phyloP scores from a whole-genome alignment of 2,888 invertebrate genomes.

The Tetramorium bicarinatum region DNA sequence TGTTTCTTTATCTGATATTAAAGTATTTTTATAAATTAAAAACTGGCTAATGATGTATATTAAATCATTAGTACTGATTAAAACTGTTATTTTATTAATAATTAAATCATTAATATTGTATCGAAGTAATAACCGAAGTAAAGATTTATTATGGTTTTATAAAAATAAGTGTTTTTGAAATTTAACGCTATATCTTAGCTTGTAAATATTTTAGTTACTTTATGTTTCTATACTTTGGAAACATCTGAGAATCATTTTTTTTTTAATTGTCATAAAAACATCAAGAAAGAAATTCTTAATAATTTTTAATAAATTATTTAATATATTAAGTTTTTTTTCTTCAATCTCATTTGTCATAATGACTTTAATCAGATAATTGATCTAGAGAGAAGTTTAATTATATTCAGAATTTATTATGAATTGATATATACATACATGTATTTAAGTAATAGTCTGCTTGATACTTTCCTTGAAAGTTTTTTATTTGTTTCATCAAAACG shows the following conservation, averaged over 20 bases:
- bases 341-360: neutral
- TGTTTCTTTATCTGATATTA: neutral
- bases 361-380: neutral
- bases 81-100: neutral
- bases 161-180: neutral
- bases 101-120: neutral
- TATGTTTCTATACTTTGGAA: neutral
- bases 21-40: neutral
- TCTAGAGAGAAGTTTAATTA: neutral
- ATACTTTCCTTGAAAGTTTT: neutral
- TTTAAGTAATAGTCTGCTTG: neutral
- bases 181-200: neutral
- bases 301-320: neutral
- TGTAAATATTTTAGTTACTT: slow-evolving; percentile 4
- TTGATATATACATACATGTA: neutral
- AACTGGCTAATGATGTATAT: neutral
- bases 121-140: neutral
- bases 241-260: neutral
- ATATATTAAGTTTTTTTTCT: neutral
- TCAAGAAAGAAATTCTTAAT: neutral
- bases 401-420: neutral
- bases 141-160: neutral
- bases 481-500: neutral
- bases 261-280: neutral
- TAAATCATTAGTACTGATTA: neutral